Evolutionary conservation across 2,888 invertebrate genomes (phyloP).

Genomic region (Loripinus fragilis): DNA sequence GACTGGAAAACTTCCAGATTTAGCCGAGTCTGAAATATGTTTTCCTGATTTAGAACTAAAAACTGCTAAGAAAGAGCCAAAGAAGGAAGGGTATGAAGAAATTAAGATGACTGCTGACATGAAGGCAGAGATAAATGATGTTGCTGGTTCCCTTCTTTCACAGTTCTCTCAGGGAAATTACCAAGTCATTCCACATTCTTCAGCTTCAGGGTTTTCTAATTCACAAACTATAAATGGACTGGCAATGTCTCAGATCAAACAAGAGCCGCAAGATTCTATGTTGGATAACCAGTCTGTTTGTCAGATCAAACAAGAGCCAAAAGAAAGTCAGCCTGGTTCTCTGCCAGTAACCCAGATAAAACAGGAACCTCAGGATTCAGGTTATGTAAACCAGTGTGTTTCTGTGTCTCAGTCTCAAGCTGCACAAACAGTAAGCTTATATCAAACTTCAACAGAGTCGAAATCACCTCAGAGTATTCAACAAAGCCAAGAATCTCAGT

Average conservation of each 20-base stretch:
- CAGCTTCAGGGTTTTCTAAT: not conserved
- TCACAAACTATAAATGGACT: slow-evolving; percentile 7
- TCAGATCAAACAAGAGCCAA: not conserved
- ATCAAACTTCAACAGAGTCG: not conserved
- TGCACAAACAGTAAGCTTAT: not conserved
- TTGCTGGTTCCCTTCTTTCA: not conserved
- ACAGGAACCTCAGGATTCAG: not conserved
- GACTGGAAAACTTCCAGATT: slow-evolving; percentile 87
- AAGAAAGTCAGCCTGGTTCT: not conserved
- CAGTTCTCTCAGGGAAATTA: slow-evolving; percentile 31
- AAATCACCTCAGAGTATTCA: no score
- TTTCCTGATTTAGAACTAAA: slow-evolving; percentile 81
- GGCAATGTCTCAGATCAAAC: not conserved
- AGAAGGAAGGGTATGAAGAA: slow-evolving; percentile 38
- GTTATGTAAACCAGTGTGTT: not conserved
- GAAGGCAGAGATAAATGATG: not conserved
- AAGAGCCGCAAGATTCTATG: not conserved
- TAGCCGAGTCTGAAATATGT: slow-evolving; percentile 80
- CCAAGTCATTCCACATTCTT: slow-evolving; percentile 45
- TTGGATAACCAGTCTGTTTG: not conserved
- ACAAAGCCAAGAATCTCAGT: not conserved
- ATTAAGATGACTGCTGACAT: slow-evolving; percentile 20
- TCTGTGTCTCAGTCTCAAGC: no score
- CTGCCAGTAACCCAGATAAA: not conserved
- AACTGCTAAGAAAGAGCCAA: slow-evolving; percentile 68